Conservation (phyloP, 2,888 invertebrate species). For the Hemicrepidius hirtus region DNA sequence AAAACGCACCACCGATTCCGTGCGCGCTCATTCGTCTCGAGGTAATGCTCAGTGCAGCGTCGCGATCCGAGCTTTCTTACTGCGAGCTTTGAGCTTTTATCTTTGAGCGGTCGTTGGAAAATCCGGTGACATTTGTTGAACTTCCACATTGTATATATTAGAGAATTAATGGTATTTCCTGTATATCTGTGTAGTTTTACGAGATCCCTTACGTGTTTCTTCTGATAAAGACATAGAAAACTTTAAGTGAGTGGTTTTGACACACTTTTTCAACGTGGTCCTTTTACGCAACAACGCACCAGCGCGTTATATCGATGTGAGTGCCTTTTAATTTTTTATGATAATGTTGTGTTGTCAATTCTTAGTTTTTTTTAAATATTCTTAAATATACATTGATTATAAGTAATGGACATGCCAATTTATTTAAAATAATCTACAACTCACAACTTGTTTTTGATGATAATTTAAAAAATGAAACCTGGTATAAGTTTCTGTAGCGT, state of each 20-base stretch:
- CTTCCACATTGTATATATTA: slow-evolving; percentile 11
- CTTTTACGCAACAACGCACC: neutral
- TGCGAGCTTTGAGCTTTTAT: slow-evolving; percentile 48
- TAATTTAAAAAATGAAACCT: too few relatives aligned
- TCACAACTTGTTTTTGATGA: too few relatives aligned
- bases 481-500: too few relatives aligned
- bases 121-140: slow-evolving; percentile 2
- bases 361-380: too few relatives aligned
- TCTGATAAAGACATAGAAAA: slow-evolving; percentile 1
- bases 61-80: slow-evolving; percentile 47
- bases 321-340: neutral
- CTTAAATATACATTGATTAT: too few relatives aligned
- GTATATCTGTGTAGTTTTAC: neutral
- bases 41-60: slow-evolving; percentile 53
- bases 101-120: slow-evolving; percentile 30
- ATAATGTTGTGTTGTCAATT: too few relatives aligned
- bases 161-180: slow-evolving; percentile 8
- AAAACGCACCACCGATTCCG: slow-evolving; percentile 47
- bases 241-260: slow-evolving; percentile 15
- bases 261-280: slow-evolving; percentile 1
- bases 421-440: too few relatives aligned
- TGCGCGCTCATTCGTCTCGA: slow-evolving; percentile 52
- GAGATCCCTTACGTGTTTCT: neutral
- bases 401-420: too few relatives aligned
- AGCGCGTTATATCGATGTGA: neutral